These are phyloP conservation scores for Spheniscus humboldti DNA, from an alignment of 2,797 vertebrate species.

Conservation along the genomic window DNA sequence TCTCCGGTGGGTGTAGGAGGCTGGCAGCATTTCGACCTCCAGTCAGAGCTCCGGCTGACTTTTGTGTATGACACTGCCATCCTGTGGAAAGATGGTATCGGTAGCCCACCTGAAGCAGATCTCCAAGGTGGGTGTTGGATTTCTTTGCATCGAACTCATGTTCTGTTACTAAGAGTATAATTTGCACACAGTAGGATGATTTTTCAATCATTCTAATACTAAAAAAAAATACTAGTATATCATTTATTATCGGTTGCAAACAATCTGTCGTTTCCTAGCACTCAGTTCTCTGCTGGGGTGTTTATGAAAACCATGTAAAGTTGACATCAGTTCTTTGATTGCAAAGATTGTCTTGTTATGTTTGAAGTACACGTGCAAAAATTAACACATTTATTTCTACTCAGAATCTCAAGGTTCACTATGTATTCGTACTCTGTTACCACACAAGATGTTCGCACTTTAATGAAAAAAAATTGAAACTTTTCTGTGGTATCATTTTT, in stretches of 20 bases:
- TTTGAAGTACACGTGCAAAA: neutral
- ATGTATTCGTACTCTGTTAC: neutral
- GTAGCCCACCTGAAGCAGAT: constrained; percentile 90
- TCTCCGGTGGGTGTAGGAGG: constrained; percentile 86
- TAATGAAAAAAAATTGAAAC: neutral
- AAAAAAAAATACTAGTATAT: neutral
- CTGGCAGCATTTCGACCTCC: constrained; percentile 96
- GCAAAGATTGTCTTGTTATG: neutral
- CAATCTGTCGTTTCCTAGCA: neutral
- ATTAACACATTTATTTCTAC: neutral
- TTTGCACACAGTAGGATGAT: neutral
- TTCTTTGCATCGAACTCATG: neutral
- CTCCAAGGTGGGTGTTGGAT: constrained; percentile 79
- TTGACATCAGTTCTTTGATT: neutral
- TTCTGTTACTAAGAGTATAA: neutral
- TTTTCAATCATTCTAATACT: neutral
- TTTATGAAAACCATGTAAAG: neutral
- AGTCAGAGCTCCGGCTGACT: constrained; percentile 90
- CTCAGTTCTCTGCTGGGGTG: neutral
- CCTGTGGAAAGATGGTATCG: constrained; percentile 91
- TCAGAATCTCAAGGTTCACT: neutral
- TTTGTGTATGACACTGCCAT: constrained; percentile 97
- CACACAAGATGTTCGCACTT: neutral
- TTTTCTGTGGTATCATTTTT: neutral
- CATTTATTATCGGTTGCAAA: neutral